These are phyloP conservation scores for Cyclopterus lumpus DNA, from an alignment of 2,797 vertebrate genomes.

Conservation along the genomic window DNA sequence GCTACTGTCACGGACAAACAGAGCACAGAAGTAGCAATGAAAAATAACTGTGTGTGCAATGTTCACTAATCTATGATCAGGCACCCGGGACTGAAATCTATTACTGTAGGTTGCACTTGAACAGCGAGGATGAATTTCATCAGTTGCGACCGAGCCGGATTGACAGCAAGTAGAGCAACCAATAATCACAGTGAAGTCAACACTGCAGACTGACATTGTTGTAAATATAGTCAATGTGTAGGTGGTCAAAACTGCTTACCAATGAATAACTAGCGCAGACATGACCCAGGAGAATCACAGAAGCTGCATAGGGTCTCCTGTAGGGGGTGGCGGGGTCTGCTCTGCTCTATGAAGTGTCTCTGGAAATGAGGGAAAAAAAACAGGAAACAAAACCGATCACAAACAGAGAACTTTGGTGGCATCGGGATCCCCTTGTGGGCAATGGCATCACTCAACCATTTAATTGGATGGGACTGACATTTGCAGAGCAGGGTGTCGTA, in stretches of 20 bases:
- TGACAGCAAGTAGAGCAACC: slow-evolving; percentile 56
- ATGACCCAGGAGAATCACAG: slow-evolving; percentile 62
- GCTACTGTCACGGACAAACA: slow-evolving; percentile 19
- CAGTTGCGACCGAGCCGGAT: slow-evolving; percentile 32
- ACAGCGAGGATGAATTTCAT: slow-evolving; percentile 43
- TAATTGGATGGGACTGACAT: slow-evolving; percentile 82
- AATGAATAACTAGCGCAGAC: slow-evolving; percentile 71
- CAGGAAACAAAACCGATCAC: slow-evolving; percentile 58
- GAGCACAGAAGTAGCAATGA: slow-evolving; percentile 1
- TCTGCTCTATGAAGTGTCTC: slow-evolving; percentile 34
- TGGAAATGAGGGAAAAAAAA: slow-evolving; percentile 29
- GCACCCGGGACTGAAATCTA: slow-evolving; percentile 15
- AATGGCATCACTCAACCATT: slow-evolving; percentile 69
- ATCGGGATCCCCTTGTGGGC: slow-evolving; percentile 57
- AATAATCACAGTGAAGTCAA: slow-evolving; percentile 72
- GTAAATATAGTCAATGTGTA: slow-evolving; percentile 77
- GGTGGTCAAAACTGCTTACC: slow-evolving; percentile 73
- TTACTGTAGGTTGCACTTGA: slow-evolving; percentile 26
- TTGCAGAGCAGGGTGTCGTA: slow-evolving; percentile 76
- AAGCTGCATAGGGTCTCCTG: slow-evolving; percentile 19
- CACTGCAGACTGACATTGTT: slow-evolving; percentile 63
- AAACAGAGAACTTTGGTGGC: slow-evolving; percentile 67
- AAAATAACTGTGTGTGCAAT: slow-evolving; percentile 23
- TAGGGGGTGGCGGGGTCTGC: slow-evolving; percentile 16
- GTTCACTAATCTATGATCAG: slow-evolving; percentile 41